Conservation (phyloP, 37 sponge, comb jelly and placozoan species). For the Beroe forskalii region DNA sequence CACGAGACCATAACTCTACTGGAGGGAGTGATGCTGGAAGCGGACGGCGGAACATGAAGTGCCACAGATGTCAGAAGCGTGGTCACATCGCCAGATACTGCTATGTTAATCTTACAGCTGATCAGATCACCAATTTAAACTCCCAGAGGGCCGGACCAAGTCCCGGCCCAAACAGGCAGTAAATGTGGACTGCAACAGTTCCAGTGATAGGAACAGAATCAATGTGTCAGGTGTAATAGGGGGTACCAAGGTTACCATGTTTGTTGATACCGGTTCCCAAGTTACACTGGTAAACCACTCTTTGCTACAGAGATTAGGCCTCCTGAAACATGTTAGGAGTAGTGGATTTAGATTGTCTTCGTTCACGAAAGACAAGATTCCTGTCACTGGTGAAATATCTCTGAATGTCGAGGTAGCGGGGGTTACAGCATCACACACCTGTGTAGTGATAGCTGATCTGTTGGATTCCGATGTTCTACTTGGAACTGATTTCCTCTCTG, state of each 20-base stretch:
- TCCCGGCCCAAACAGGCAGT: neutral
- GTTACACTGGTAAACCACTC: neutral
- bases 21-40: neutral
- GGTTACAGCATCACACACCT: neutral
- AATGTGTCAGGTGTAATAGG: neutral
- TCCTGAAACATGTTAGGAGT: neutral
- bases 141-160: neutral
- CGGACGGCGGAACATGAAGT: neutral
- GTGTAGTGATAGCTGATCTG: neutral
- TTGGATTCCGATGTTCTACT: neutral
- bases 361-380: neutral
- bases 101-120: neutral
- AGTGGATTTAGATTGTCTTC: neutral
- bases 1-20: neutral
- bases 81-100: neutral
- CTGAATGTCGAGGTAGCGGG: neutral
- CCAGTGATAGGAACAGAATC: neutral
- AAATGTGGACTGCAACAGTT: neutral
- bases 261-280: neutral
- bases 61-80: neutral
- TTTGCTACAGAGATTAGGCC: neutral
- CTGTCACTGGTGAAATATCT: neutral
- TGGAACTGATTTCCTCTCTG: neutral
- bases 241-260: neutral
- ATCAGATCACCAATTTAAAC: constrained; percentile 13